These are phyloP conservation scores for Chrysocyon brachyurus DNA, from an alignment of 2,797 vertebrate species.

Conservation along the genomic window DNA sequence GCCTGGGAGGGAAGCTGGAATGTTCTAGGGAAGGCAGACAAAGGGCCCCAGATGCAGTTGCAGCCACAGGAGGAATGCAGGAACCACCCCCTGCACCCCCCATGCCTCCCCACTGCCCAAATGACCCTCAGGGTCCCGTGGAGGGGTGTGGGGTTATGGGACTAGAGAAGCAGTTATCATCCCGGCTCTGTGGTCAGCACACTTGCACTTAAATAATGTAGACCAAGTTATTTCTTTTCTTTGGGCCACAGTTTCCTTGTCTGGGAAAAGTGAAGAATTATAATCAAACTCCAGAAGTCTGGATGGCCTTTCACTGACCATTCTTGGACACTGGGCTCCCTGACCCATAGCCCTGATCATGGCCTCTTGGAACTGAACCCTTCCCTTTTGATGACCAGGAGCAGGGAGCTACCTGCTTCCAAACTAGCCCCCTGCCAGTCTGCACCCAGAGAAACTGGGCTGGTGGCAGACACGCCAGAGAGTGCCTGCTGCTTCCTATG, in stretches of 20 bases:
- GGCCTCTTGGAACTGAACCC: background rate
- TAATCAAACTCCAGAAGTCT: background rate
- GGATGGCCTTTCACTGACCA: too few relatives aligned
- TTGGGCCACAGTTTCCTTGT: background rate
- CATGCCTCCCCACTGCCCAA: background rate
- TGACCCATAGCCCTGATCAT: background rate
- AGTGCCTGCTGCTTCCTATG: background rate
- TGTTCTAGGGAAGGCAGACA: background rate
- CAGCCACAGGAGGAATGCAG: background rate
- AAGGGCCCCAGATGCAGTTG: background rate
- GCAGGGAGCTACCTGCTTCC: background rate
- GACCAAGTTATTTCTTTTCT: background rate
- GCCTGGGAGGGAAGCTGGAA: background rate
- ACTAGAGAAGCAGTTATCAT: background rate
- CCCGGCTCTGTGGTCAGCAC: background rate
- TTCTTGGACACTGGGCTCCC: background rate
- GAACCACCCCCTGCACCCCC: background rate
- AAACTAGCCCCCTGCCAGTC: background rate
- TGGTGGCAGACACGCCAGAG: background rate
- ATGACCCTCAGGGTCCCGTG: accelerated
- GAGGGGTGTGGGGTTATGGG: too few relatives aligned
- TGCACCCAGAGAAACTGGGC: background rate
- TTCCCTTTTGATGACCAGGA: background rate
- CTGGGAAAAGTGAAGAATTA: background rate
- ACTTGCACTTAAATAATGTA: background rate